Percentiles rank a stretch among this genome's conserved stretches.
Conservation (phyloP, 2,888 invertebrate genomes). For the Ormyrus pomaceus region DNA sequence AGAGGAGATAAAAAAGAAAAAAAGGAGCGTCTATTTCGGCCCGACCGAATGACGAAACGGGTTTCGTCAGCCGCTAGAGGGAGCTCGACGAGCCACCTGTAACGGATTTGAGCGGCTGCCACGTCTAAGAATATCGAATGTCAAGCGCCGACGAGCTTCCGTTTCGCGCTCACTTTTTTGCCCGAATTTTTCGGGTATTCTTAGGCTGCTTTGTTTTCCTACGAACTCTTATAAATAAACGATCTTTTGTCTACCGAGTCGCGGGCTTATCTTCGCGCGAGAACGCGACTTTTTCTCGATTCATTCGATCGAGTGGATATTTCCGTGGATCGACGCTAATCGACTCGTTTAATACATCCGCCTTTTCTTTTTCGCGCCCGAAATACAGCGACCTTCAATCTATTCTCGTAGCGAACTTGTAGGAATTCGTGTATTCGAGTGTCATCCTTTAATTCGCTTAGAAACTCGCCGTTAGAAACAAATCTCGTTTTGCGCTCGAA, state of each 20-base stretch:
- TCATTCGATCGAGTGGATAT: slow-evolving; percentile 4
- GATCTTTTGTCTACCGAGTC: background rate
- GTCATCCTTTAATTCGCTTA: background rate
- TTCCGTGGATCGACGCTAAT: background rate
- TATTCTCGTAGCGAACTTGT: slow-evolving; percentile 30
- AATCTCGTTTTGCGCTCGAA: background rate
- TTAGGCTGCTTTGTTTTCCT: background rate
- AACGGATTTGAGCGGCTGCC: background rate
- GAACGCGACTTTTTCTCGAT: background rate
- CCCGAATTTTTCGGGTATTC: background rate
- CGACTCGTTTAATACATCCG: background rate
- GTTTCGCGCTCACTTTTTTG: background rate
- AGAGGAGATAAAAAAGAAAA: no score
- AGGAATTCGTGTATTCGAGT: slow-evolving; percentile 9
- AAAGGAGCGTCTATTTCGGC: no score
- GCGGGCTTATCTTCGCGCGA: background rate
- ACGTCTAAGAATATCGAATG: slow-evolving; percentile 19
- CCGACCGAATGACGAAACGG: no score
- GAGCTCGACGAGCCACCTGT: no score
- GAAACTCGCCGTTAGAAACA: no score
- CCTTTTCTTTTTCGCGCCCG: no score
- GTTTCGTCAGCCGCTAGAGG: no score
- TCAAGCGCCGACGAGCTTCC: slow-evolving; percentile 20
- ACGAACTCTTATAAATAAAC: no score
- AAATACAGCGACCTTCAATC: slow-evolving; percentile 36